A percentile compares a stretch with the other conserved stretches of the same genome.
These are phyloP conservation scores for Nibea albiflora DNA, from an alignment of 2,113 vertebrate species.

Conservation along the genomic window DNA sequence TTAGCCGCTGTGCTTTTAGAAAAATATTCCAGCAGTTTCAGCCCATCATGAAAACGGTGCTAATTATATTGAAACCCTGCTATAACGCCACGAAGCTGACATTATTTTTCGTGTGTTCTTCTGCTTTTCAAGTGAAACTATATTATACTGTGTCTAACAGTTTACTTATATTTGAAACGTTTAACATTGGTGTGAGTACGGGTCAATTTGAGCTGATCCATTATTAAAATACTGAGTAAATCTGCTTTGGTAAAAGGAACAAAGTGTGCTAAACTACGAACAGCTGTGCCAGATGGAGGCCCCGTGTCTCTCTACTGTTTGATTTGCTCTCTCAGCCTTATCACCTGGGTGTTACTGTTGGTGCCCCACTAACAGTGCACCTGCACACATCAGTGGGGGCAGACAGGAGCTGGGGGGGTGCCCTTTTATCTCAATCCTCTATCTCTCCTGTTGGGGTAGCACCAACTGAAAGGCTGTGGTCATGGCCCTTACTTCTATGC, in stretches of 20 bases:
- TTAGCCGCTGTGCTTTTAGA: slow-evolving; percentile 37
- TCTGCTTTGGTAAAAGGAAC: slow-evolving; percentile 14
- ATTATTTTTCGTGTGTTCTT: not conserved
- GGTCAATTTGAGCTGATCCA: slow-evolving; percentile 1
- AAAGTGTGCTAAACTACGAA: slow-evolving; percentile 22
- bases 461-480: slow-evolving; percentile 84
- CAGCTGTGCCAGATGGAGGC: slow-evolving; percentile 61
- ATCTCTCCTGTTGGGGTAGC: slow-evolving; percentile 79
- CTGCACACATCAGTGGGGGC: slow-evolving; percentile 52
- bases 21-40: slow-evolving; percentile 17
- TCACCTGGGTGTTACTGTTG: slow-evolving; percentile 88
- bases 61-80: slow-evolving; percentile 29
- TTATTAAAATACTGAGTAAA: slow-evolving; percentile 11
- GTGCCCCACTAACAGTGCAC: slow-evolving; percentile 83
- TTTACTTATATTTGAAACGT: not conserved
- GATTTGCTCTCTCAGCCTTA: slow-evolving; percentile 60
- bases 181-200: not conserved
- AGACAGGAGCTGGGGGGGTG: slow-evolving; percentile 82
- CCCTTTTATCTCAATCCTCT: slow-evolving; percentile 77
- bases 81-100: not conserved
- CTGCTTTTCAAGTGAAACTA: not conserved
- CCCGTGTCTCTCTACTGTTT: slow-evolving; percentile 49
- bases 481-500: slow-evolving; percentile 58
- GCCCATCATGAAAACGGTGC: slow-evolving; percentile 22
- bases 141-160: not conserved